Base-by-base conservation (phyloP, 2,888 invertebrate genomes). In the Esperia sulphurella region DNA sequence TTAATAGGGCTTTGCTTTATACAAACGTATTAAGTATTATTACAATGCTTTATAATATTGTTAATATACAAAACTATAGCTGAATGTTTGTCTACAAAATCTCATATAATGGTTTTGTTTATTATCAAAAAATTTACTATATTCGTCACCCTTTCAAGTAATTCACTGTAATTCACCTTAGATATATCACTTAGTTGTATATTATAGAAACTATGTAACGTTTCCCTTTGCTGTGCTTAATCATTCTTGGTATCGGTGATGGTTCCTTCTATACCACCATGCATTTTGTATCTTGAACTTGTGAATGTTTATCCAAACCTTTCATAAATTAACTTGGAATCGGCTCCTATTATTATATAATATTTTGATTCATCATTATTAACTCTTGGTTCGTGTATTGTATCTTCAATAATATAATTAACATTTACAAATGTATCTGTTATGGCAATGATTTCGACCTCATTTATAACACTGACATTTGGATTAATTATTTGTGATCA, bases 211-310 rank as follows among this genome's bases (percentile, higher is more conserved):
- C 64, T 78, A 72, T 76, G 76, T 86, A 83, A 85, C 77, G 68
- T 82, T 73, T 76, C 63, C 73, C 67, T 68, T 75, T 80, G 75
- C 68, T 75, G 75, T 88, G 89, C 89, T 89, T 89, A 87, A 84
- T 85, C 89, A 87, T 83, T 86, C 86, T 88, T 88, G 88, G 87
- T 87, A 76, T 80, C 86, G 89, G 89, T 88, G 83, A 88, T 79
- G 88, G 88, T 79, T 71, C 79, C 73, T 68, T 71, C 57, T 64
- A 68, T 74, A 62, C 82, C 82, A 82, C 83, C 78, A 74, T 75
- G 67, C 71, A 70, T 77, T 70, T 55, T 65, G 54, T 65, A 59
- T 66, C 58, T 61, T 54, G 62, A 63, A 55, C 64, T 70, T 71
- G 66, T 79, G 65, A 75, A 76, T 75, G 79, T 75, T 54, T 62